Conservation (phyloP, 1,140 invertebrate genomes). For the Leguminivora glycinivorella region DNA sequence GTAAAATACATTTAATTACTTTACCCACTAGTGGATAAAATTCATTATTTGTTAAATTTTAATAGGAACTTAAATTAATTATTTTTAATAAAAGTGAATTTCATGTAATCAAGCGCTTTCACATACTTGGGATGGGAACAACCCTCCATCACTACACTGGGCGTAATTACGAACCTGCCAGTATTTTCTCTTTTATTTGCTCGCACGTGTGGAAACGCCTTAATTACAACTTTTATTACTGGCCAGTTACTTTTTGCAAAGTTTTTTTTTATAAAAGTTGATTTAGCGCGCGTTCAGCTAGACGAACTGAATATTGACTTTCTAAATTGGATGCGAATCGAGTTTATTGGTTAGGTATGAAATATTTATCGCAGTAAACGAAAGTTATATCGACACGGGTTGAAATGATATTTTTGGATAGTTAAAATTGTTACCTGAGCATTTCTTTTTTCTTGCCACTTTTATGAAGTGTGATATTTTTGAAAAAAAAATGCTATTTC, state of each 20-base stretch:
- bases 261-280: neutral
- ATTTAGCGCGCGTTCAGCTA: neutral
- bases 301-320: neutral
- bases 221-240: constrained; percentile 15
- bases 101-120: no score
- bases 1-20: no score
- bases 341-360: neutral
- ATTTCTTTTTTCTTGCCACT: no score
- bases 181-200: constrained; percentile 10
- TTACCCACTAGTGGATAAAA: no score
- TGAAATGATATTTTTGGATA: neutral
- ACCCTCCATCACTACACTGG: neutral
- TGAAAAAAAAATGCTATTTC: no score
- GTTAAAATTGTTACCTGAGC: no score
- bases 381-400: neutral
- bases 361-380: neutral
- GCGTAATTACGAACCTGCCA: constrained; percentile 2
- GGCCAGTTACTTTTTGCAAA: neutral
- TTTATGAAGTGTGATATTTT: no score
- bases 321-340: neutral
- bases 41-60: no score
- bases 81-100: no score
- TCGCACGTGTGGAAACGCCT: neutral
- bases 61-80: no score
- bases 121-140: no score